Evolutionary conservation across 2,113 vertebrate genomes (phyloP), one percentile per base, ranked within the genome.

Genomic region (Columba janthina): DNA sequence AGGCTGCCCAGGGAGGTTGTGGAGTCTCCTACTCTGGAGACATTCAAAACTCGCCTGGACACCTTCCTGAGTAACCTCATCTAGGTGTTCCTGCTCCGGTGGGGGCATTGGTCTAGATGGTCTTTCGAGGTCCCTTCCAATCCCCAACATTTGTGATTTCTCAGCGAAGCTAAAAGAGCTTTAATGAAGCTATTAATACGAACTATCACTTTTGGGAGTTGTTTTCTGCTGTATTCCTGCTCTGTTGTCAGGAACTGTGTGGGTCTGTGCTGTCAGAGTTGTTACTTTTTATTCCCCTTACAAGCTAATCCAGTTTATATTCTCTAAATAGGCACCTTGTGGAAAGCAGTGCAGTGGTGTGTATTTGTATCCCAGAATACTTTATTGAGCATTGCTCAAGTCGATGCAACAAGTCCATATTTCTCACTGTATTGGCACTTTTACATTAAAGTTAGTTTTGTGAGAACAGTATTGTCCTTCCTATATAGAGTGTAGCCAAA

Each of bases 161-260:
- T 32, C 34, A 2, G 2, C 0, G 9, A 14, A 42, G 14, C 11
- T 29, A 1, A 13, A 19, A 66, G 40, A 78, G 10, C 3, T 50
- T 18, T 19, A 36, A 12, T 7, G 54, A 38, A 50, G 48, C 14
- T 0, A 0, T 26, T 38, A 1, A 0, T 56, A 10, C 14, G 4
- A 2, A 7, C 9, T 19, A 3, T 11, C 1, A 0, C 12, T 56
- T 25, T 2, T 3, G 50, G 44, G 42, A 34, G 36, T 9, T 51
- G 32, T 28, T 62, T 4, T 17, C 58, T 4, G 2, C 31, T 14
- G 1, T 11, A 0, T 15, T 46, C 16, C 34, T 25, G 50, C 29
- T 62, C 14, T 19, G 6, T 15, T 60, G 15, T 17, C 19, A 28
- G 38, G 58, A 84, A 40, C 9, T 2, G 9, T 10, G 15, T 5